Evolutionary conservation across 2,888 invertebrate genomes (phyloP), one percentile per base, ranked within the genome.

Genomic region (Psylliodes chrysocephalus): DNA sequence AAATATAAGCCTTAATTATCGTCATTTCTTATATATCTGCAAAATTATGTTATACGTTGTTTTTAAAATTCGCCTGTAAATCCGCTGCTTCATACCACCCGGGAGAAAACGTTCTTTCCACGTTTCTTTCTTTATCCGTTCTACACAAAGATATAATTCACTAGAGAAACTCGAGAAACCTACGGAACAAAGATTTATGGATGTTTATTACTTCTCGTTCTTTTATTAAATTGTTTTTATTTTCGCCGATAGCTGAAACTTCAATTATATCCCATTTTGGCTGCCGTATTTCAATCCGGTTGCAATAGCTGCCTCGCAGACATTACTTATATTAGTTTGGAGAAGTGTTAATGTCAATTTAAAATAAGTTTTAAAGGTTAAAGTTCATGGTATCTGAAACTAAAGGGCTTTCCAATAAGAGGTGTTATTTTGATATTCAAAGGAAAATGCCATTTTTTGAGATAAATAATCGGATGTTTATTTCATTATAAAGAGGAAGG

Each of bases 231-330:
- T 61, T 61, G 64, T 60, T 56, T 67, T 61, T 56, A 55, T 51
- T 57, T 57, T 52, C 49, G n/a, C 42, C 49, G 61, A 67, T 61
- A 57, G 15, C 54, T 52, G 33, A 54, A 53, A 53, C 38, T 62
- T 61, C 61, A 62, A 67, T 67, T 64, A 61, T 51, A 38, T 42
- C 28, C 47, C 64, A 54, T 60, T 67, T 64, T 55, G 57, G 52
- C 62, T 40, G 64, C 52, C 67, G 64, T 67, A 66, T 71, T 71
- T 73, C 73, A 74, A 73, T 74, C 60, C 70, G 68, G 66, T 66
- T n/a, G n/a, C n/a, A n/a, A n/a, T n/a, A n/a, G n/a, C n/a, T n/a
- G n/a, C n/a, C n/a, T n/a, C n/a, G n/a, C n/a, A n/a, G n/a, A n/a
- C n/a, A n/a, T n/a, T n/a, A n/a, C n/a, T n/a, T n/a, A n/a, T n/a